phyloP scores from a whole-genome alignment of 1,140 invertebrate species.

The Tetramorium parvispinum region DNA sequence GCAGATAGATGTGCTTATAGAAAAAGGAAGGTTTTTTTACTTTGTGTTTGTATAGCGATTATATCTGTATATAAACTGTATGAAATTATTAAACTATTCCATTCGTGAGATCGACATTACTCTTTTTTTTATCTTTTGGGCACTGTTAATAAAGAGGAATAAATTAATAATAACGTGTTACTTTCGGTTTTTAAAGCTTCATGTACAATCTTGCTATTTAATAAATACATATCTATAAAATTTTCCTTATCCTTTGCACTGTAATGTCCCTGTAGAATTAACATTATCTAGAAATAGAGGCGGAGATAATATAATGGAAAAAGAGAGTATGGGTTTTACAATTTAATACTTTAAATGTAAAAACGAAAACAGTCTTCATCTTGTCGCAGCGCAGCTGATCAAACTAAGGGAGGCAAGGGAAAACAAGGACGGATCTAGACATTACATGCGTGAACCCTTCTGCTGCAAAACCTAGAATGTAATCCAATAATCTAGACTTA shows the following conservation, averaged over 20 bases:
- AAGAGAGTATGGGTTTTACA: slow-evolving; percentile 59
- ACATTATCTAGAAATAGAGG: slow-evolving; percentile 47
- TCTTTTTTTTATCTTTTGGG: neutral
- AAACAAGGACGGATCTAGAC: slow-evolving; percentile 78
- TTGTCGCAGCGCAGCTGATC: slow-evolving; percentile 77
- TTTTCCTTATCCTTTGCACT: slow-evolving; percentile 61
- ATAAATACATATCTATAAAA: slow-evolving; percentile 66
- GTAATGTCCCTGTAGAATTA: slow-evolving; percentile 50
- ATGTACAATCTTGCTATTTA: slow-evolving; percentile 51
- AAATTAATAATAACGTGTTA: slow-evolving; percentile 58
- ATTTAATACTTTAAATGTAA: slow-evolving; percentile 73
- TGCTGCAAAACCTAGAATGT: slow-evolving; percentile 90
- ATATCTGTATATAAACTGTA: slow-evolving; percentile 66
- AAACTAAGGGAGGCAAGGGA: slow-evolving; percentile 77
- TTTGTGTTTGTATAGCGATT: slow-evolving; percentile 46
- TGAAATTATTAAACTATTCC: slow-evolving; percentile 65
- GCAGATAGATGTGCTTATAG: slow-evolving; percentile 51
- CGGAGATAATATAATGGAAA: slow-evolving; percentile 58
- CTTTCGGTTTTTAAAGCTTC: slow-evolving; percentile 71
- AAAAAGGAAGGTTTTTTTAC: slow-evolving; percentile 63
- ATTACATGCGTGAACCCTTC: slow-evolving; percentile 95
- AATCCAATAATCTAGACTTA: slow-evolving; percentile 68
- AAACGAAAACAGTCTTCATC: slow-evolving; percentile 80
- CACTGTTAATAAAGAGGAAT: slow-evolving; percentile 37
- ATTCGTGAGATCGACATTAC: slow-evolving; percentile 59